Evolutionary conservation across 2,888 invertebrate genomes (phyloP).

Genomic region (Tinea pellionella): DNA sequence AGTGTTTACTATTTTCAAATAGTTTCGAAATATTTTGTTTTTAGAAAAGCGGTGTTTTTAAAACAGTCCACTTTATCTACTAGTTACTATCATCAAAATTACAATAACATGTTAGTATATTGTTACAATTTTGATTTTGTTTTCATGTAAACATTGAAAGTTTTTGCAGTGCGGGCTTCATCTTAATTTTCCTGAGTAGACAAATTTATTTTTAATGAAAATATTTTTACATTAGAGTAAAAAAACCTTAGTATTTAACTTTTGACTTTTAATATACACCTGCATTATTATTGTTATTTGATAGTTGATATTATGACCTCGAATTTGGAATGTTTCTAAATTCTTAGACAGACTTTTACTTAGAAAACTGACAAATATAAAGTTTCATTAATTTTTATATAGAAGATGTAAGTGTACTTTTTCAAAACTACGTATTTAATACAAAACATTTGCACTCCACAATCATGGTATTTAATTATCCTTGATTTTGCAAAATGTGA

Average conservation of each 20-base stretch:
- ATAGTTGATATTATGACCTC: slow-evolving; percentile 1
- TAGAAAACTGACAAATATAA: background rate
- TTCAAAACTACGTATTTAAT: no score
- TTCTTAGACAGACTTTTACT: background rate
- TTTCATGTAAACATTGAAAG: background rate
- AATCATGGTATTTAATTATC: no score
- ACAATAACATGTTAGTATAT: slow-evolving; percentile 1
- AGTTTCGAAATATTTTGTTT: background rate
- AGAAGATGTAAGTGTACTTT: no score
- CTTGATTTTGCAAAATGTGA: no score
- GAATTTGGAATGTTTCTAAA: background rate
- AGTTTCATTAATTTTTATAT: no score
- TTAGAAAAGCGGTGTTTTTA: background rate
- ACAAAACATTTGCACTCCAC: no score
- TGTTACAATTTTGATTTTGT: background rate
- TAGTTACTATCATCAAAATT: background rate
- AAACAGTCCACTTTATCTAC: background rate
- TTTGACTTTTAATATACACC: background rate
- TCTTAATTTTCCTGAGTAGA: background rate
- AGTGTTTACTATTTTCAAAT: background rate
- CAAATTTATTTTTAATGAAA: background rate
- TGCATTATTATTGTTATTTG: background rate
- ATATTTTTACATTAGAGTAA: background rate
- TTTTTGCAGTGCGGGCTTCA: background rate
- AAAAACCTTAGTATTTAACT: background rate